Conservation (phyloP, 2,888 invertebrate species). For the Heteromurus nitidus region DNA sequence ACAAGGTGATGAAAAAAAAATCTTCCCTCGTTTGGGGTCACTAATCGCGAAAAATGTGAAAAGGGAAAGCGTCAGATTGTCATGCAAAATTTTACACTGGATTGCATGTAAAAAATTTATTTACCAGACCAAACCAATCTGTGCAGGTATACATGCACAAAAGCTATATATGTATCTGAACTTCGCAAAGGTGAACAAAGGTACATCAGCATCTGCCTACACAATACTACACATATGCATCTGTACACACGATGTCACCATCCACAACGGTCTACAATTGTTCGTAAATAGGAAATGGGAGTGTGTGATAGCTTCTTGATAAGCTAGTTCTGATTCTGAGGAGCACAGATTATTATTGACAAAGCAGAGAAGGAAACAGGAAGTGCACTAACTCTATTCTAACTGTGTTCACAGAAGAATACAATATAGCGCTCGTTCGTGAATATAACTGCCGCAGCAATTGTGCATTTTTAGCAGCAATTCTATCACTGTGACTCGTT, state of each 20-base stretch:
- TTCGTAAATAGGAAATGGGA: too few species aligned
- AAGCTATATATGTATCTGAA: background rate
- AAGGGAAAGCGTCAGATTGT: slow-evolving; percentile 14
- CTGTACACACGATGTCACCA: too few species aligned
- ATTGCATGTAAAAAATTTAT: background rate
- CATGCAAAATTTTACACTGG: background rate
- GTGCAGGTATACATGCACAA: background rate
- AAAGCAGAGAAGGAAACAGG: slow-evolving; percentile 14
- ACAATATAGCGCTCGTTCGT: background rate
- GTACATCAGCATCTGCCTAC: too few species aligned
- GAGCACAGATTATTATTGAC: too few species aligned
- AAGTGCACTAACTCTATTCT: background rate
- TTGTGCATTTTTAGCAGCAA: background rate
- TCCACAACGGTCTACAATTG: too few species aligned
- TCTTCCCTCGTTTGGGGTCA: background rate
- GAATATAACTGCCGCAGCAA: background rate
- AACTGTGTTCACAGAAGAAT: too few species aligned
- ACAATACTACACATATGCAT: too few species aligned
- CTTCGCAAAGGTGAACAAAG: too few species aligned
- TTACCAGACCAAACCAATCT: background rate
- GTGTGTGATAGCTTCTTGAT: background rate
- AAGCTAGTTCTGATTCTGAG: too few species aligned
- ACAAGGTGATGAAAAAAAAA: background rate
- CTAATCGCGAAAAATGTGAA: background rate
- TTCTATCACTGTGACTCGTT: background rate